phyloP scores from a whole-genome alignment of 2,113 vertebrate species.

The Patagioenas fasciata region DNA sequence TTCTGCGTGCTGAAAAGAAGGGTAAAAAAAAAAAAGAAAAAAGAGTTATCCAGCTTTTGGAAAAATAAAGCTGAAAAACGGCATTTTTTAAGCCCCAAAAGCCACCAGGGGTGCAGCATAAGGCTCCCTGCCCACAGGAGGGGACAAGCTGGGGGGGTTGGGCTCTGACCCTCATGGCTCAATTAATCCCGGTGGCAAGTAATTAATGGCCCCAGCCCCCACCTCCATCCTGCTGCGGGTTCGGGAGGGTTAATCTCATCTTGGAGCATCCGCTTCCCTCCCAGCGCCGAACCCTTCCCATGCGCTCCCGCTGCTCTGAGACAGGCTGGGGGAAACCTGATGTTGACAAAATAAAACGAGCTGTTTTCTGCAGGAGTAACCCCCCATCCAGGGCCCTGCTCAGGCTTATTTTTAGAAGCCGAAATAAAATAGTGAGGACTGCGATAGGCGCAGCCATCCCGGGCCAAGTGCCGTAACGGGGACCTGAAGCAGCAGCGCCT shows the following conservation, averaged over 20 bases:
- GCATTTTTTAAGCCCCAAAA: too few species aligned
- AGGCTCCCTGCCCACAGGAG: too few species aligned
- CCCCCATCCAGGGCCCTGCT: neutral
- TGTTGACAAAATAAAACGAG: neutral
- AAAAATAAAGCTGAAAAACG: too few species aligned
- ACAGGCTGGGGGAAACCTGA: neutral
- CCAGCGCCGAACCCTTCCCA: accelerated
- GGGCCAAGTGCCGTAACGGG: accelerated
- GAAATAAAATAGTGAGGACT: neutral
- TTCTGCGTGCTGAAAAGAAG: too few species aligned
- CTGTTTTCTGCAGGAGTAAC: neutral
- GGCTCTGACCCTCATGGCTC: neutral
- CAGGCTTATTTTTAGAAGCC: neutral
- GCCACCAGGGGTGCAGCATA: too few species aligned
- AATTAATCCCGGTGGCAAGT: neutral
- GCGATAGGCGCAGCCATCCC: accelerated
- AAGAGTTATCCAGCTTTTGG: too few species aligned
- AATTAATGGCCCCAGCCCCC: neutral
- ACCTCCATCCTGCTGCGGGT: neutral
- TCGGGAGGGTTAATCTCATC: neutral
- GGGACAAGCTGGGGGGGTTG: neutral
- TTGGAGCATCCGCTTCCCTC: neutral
- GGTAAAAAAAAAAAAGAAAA: too few species aligned
- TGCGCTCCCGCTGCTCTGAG: neutral
- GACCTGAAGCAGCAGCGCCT: too few species aligned